Conservation (phyloP, 2,113 vertebrate species). For the Pelobates fuscus region DNA sequence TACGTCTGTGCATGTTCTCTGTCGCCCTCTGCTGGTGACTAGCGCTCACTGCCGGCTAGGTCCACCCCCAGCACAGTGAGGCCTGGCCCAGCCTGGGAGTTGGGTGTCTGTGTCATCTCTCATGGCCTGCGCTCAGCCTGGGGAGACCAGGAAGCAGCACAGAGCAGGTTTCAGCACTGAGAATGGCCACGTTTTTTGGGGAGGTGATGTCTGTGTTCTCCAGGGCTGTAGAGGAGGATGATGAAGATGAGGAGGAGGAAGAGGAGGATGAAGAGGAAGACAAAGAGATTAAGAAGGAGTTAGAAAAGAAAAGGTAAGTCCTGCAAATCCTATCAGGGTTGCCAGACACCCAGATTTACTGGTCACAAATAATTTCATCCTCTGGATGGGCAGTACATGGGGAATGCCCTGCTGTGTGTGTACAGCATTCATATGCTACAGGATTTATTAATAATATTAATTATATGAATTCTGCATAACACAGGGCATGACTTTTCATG, state of each 20-base stretch:
- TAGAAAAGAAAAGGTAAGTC: slow-evolving; percentile 67
- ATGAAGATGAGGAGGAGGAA: slow-evolving; percentile 63
- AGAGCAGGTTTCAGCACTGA: rapidly evolving
- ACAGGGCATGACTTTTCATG: no score
- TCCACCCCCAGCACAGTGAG: neutral
- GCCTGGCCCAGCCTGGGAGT: neutral
- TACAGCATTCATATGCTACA: no score
- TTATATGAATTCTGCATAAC: no score
- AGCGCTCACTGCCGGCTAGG: neutral
- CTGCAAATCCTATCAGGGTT: no score
- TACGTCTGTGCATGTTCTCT: no score
- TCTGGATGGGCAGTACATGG: no score
- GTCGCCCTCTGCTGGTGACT: slow-evolving; percentile 3
- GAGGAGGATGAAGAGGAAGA: slow-evolving; percentile 57
- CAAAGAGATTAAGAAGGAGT: slow-evolving; percentile 65
- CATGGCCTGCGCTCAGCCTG: neutral
- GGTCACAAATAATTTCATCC: no score
- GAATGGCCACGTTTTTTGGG: slow-evolving; percentile 75
- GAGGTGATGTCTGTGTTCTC: slow-evolving; percentile 68
- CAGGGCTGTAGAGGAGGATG: slow-evolving; percentile 71
- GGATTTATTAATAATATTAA: no score
- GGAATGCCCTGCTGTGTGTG: no score
- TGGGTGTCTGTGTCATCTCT: neutral
- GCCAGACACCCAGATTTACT: no score
- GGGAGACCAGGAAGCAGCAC: neutral